phyloP scores from a whole-genome alignment of 2,113 vertebrate genomes.

The Nansenia antarctica region DNA sequence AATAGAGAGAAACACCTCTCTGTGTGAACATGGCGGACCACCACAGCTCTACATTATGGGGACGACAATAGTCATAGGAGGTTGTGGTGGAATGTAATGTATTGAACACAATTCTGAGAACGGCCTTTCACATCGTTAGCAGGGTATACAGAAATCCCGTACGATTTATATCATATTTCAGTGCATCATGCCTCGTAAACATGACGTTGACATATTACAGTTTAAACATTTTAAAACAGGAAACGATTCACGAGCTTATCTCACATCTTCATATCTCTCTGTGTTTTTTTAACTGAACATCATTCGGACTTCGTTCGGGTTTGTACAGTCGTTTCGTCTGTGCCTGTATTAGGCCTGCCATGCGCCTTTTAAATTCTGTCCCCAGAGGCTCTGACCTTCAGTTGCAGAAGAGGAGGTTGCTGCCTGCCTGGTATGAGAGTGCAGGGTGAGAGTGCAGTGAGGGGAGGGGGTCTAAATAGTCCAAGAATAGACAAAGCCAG shows the following conservation, averaged over 20 bases:
- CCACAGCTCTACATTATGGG: slow-evolving; percentile 9
- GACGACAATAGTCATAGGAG: neutral
- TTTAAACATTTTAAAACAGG: neutral
- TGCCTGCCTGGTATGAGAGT: slow-evolving; percentile 74
- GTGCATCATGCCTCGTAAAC: neutral
- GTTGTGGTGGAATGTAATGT: slow-evolving; percentile 2
- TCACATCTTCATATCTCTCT: no score
- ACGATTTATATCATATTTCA: neutral
- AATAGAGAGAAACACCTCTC: slow-evolving; percentile 53
- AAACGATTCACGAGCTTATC: neutral
- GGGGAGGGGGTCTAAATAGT: slow-evolving; percentile 51
- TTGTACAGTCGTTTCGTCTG: slow-evolving; percentile 36
- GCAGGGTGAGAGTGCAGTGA: slow-evolving; percentile 53
- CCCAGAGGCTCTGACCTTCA: slow-evolving; percentile 75
- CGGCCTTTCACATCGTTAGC: no score
- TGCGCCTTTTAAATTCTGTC: slow-evolving; percentile 55
- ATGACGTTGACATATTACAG: neutral
- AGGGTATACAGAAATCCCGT: neutral
- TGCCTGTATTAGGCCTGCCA: slow-evolving; percentile 36
- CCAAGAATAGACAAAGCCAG: slow-evolving; percentile 80
- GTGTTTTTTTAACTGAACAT: no score
- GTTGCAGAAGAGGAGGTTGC: slow-evolving; percentile 68
- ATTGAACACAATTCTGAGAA: no score
- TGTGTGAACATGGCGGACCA: slow-evolving; percentile 38
- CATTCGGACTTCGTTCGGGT: no score